These are phyloP conservation scores for Ophraella communa DNA, from an alignment of 2,888 invertebrate genomes.

Conservation along the genomic window DNA sequence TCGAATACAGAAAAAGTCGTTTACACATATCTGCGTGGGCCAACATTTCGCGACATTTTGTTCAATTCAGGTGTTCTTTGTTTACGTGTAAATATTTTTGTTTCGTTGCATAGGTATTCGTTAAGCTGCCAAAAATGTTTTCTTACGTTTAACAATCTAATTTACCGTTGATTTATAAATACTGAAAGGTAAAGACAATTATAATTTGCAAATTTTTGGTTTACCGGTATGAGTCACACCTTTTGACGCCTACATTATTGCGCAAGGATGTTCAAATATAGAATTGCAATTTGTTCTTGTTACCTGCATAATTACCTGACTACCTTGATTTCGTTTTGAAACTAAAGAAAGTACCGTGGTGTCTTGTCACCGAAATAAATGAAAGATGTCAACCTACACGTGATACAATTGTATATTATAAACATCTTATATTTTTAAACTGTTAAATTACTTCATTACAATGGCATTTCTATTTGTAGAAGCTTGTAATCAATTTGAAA, in stretches of 20 bases:
- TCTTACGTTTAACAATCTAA: not conserved
- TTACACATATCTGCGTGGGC: not conserved
- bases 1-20: not conserved
- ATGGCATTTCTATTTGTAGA: too few species aligned
- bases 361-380: too few species aligned
- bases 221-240: conserved; percentile 8
- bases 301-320: not conserved
- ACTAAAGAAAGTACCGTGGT: not conserved
- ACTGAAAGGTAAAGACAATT: not conserved
- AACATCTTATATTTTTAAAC: too few species aligned
- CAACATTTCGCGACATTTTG: conserved; percentile 3
- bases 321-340: not conserved
- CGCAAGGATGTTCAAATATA: conserved; percentile 14
- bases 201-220: not conserved
- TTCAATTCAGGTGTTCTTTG: conserved; percentile 9
- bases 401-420: too few species aligned
- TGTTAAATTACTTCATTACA: too few species aligned
- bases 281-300: not conserved
- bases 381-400: not conserved
- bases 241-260: conserved; percentile 9
- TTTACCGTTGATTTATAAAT: not conserved
- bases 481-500: too few species aligned
- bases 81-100: conserved; percentile 13
- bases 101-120: not conserved
- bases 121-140: conserved; percentile 7